Percentiles rank a stretch among this genome's conserved stretches.
phyloP scores from a whole-genome alignment of 2,888 invertebrate genomes.

The Epinotia demarniana region DNA sequence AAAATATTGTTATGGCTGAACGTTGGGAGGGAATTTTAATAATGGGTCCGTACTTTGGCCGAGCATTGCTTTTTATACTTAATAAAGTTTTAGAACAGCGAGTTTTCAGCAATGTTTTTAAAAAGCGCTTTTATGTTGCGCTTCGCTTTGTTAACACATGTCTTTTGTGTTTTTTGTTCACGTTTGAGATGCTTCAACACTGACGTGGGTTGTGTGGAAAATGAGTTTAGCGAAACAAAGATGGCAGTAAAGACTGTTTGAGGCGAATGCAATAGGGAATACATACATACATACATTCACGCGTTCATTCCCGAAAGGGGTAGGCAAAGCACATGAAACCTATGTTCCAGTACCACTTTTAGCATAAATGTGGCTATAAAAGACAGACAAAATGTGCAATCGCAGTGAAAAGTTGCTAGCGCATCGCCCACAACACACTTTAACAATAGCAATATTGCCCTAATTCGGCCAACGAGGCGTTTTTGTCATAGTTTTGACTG shows the following conservation, averaged over 20 bases:
- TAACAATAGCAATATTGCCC: too few relatives aligned
- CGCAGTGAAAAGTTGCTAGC: too few relatives aligned
- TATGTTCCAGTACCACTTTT: too few relatives aligned
- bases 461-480: too few relatives aligned
- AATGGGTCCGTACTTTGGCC: constrained; percentile 50
- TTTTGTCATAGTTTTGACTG: too few relatives aligned
- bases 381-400: too few relatives aligned
- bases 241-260: neutral
- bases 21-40: constrained; percentile 64
- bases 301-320: too few relatives aligned
- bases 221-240: constrained; percentile 75
- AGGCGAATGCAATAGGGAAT: neutral
- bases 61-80: constrained; percentile 51
- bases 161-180: constrained; percentile 30
- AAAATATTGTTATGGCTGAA: constrained; percentile 71
- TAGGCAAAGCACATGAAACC: too few relatives aligned
- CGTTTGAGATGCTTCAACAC: constrained; percentile 7
- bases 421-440: too few relatives aligned
- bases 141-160: constrained; percentile 35
- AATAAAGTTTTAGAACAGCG: constrained; percentile 50
- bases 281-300: too few relatives aligned
- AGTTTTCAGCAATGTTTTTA: constrained; percentile 29
- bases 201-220: constrained; percentile 60
- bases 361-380: too few relatives aligned
- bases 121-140: constrained; percentile 32